Evolutionary conservation across 1,140 invertebrate species (phyloP), one percentile per base, ranked within the genome.

Genomic region (Papilio polytes): DNA sequence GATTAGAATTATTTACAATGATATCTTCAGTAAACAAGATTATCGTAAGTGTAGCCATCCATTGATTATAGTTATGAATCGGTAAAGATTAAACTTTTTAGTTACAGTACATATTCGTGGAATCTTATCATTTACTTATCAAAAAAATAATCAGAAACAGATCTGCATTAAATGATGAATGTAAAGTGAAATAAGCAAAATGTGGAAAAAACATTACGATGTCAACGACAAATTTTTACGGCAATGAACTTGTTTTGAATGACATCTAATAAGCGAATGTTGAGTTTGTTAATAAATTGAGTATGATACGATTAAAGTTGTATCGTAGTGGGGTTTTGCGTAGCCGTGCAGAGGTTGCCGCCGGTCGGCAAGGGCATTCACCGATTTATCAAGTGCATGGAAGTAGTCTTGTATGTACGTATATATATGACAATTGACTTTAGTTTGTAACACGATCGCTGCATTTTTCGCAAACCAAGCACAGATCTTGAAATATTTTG

Each of bases 311-410:
- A 66, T 66, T 36, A 66, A 18, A 66, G 22, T 36, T 66, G 63
- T 4, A 26, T 63, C 20, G 59, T 63, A 63, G 59, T 36, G 63
- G 31, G 63, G 26, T 31, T 31, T 66, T 15, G 63, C 63, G 31
- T 66, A 66, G 63, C 63, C 12, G 22, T 66, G 63, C 26, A 4
- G 63, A 66, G 63, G 63, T 66, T 66, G 63, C 63, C 63, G 63
- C 63, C 63, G 63, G 63, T 66, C 63, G 63, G 22, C 56, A 78
- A 78, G 77, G 77, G 77, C 77, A n/a, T 78, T 78, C 77, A 78
- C 77, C 77, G 77, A 63, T 66, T 78, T 78, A 78, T 78, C 77
- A 78, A 46, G 77, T 78, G 31, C 36, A 66, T 78, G 77, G 59
- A 66, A 78, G 59, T 56, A 59, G 77, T 36, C 26, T 20, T 22